phyloP scores from a whole-genome alignment of 2,888 invertebrate species.

The Erannis defoliaria region DNA sequence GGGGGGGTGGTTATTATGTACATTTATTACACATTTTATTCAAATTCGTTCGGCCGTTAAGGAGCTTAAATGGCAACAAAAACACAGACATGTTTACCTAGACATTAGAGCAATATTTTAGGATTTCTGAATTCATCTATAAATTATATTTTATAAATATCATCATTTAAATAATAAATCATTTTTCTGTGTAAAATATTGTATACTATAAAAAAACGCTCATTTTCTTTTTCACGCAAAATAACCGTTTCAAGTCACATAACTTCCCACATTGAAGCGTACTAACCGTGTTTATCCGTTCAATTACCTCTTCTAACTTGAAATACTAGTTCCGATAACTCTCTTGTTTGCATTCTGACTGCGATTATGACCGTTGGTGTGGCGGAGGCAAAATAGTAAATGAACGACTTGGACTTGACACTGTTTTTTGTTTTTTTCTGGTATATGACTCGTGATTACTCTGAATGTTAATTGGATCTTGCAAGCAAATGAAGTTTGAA shows the following conservation, averaged over 20 bases:
- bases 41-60: no score
- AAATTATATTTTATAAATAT: no score
- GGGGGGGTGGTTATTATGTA: no score
- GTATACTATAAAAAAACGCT: conserved; percentile 1
- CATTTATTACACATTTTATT: no score
- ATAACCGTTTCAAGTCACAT: conserved; percentile 20
- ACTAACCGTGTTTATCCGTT: conserved; percentile 31
- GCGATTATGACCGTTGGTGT: conserved; percentile 33
- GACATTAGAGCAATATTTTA: no score
- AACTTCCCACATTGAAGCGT: conserved; percentile 29
- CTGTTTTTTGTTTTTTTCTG: no score
- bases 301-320: conserved; percentile 40
- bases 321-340: conserved; percentile 43
- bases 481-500: not conserved
- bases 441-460: no score
- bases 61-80: no score
- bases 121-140: no score
- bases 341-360: conserved; percentile 37
- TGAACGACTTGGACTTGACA: conserved; percentile 1
- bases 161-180: no score
- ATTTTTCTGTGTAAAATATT: not conserved
- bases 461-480: not conserved
- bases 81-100: no score
- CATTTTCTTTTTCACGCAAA: conserved; percentile 25
- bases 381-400: conserved; percentile 16